Evolutionary conservation across 1,140 invertebrate species (phyloP), one percentile per base, ranked within the genome.

Genomic region (Lepidotrigona ventralis): DNA sequence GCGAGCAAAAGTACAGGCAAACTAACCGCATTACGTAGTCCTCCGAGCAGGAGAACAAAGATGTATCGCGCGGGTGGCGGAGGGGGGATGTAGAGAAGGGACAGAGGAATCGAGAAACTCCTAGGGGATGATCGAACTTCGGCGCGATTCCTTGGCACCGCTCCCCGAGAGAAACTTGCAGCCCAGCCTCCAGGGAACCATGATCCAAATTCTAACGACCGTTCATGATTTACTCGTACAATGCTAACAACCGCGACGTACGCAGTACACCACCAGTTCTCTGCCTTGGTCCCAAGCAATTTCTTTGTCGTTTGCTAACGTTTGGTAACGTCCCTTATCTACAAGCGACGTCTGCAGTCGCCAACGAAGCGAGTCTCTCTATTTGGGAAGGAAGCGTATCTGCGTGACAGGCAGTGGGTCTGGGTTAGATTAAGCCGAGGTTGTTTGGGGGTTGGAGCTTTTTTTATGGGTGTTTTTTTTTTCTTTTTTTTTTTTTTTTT

Each of bases 171-270:
- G 63, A 70, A 83, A 63, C 56, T 39, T 53, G 46, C 2, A 29
- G 4, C 21, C 5, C 19, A 0, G 11, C 66, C 79, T 46, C 81
- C 0, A 8, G 81, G 81, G 66, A 77, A 39, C 46, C 81, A 54
- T 83, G 56, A 56, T 78, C 81, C 21, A 83, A 83, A 83, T 78
- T 75, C 81, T 83, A 78, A 83, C 81, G 81, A 83, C 81, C 81
- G 66, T 70, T 83, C 75, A 53, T 78, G 81, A 83, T 83, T 83
- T 78, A 83, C 75, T 78, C 75, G 17, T 17, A 12, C 66, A 15
- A 46, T 58, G 75, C 23, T 83, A 83, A 71, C 81, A 58, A 2
- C 39, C 39, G 1, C 26, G 64, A 80, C 26, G 23, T 29, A 60
- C 54, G 33, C 58, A 29, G 69, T 58, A 82, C 80, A 21, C 19